phyloP scores from a whole-genome alignment of 2,797 vertebrate species.

The Pempheris klunzingeri region DNA sequence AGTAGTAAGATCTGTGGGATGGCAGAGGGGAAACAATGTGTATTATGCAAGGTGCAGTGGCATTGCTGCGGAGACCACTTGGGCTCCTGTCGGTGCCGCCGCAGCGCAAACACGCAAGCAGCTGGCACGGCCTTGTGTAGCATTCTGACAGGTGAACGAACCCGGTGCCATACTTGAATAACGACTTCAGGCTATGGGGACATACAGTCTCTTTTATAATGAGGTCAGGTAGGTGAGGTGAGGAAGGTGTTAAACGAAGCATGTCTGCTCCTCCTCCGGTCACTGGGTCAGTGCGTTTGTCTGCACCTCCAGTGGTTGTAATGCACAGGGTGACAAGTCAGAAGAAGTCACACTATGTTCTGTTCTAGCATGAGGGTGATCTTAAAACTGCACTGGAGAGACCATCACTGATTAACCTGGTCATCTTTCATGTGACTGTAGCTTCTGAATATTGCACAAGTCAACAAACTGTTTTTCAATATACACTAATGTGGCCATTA shows the following conservation, averaged over 20 bases:
- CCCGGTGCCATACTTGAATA: not conserved
- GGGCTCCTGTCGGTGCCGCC: slow-evolving; percentile 12
- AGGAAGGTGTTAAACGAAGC: not conserved
- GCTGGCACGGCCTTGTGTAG: not conserved
- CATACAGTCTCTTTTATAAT: slow-evolving; percentile 2
- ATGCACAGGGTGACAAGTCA: not conserved
- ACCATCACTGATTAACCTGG: not conserved
- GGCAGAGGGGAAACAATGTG: slow-evolving; percentile 46
- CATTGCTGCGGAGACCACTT: slow-evolving; percentile 23
- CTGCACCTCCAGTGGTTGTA: slow-evolving; percentile 1
- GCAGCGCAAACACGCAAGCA: not conserved
- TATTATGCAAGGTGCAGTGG: slow-evolving; percentile 37
- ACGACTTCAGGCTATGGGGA: not conserved
- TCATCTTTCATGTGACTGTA: not conserved
- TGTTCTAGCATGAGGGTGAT: not conserved
- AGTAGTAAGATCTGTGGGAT: slow-evolving; percentile 37
- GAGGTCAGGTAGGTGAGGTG: not conserved
- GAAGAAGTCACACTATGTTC: not conserved
- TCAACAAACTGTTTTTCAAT: not conserved
- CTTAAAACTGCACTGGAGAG: not conserved
- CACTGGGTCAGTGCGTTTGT: slow-evolving; percentile 19
- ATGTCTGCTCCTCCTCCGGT: not conserved
- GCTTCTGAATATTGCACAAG: slow-evolving; percentile 8
- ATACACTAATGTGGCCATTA: not conserved
- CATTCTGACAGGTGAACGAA: slow-evolving; percentile 16